Percentiles rank a stretch among this genome's conserved stretches.
phyloP scores from a whole-genome alignment of 2,113 vertebrate genomes.

The Brevimyrus niger region DNA sequence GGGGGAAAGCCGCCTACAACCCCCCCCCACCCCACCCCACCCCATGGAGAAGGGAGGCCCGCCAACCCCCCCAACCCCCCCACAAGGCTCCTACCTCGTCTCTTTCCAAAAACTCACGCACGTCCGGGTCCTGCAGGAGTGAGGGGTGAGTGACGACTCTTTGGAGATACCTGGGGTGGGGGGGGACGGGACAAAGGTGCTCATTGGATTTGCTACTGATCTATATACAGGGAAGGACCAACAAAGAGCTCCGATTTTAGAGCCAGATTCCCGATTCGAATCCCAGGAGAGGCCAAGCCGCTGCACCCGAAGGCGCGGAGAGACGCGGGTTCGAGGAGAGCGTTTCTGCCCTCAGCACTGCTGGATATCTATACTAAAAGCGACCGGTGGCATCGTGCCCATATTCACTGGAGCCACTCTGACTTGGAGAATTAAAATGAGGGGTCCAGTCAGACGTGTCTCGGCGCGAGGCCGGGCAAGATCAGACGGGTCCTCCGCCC shows the following conservation, averaged over 20 bases:
- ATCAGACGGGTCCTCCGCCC: background rate
- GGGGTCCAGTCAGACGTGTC: background rate
- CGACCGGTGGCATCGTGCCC: background rate
- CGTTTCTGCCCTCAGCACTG: background rate
- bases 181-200: conserved; percentile 28
- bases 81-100: conserved; percentile 69
- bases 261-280: background rate
- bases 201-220: background rate
- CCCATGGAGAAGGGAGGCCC: background rate
- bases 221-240: background rate
- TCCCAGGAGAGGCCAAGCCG: background rate
- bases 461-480: background rate
- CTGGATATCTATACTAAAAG: background rate
- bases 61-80: too few species aligned
- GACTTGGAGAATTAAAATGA: background rate
- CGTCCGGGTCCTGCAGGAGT: conserved; percentile 86
- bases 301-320: background rate
- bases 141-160: conserved; percentile 80
- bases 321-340: background rate
- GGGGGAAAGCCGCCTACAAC: fast-evolving
- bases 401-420: background rate
- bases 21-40: background rate
- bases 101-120: conserved; percentile 89
- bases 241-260: background rate
- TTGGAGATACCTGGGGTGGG: conserved; percentile 72